Evolutionary conservation across 2,113 vertebrate genomes (phyloP).

Genomic region (Hydrolagus affinis): DNA sequence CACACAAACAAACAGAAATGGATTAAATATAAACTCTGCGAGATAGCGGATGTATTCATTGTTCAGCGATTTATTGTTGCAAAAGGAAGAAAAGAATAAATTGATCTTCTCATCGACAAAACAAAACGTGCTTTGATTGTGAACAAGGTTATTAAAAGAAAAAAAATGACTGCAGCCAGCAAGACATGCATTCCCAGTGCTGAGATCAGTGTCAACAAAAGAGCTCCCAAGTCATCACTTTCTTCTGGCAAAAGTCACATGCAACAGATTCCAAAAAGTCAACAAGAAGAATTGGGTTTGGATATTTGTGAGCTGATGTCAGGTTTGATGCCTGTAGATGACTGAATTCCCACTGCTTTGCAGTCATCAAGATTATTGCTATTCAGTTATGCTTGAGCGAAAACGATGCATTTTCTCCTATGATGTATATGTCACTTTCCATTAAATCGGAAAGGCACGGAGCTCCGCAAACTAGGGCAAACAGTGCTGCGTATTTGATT

Average conservation of each 20-base stretch:
- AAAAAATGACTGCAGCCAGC: background rate
- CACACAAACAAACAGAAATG: too few relatives aligned
- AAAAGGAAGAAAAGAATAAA: background rate
- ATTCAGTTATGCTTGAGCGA: conserved; percentile 50
- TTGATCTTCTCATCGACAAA: background rate
- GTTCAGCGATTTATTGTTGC: background rate
- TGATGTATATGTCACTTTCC: conserved; percentile 57
- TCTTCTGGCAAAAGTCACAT: background rate
- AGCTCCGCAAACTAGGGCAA: conserved; percentile 55
- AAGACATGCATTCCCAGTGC: background rate
- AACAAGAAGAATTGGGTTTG: conserved; percentile 32
- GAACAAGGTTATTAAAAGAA: background rate
- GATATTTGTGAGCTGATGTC: conserved; percentile 9
- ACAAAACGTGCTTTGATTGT: conserved; percentile 10
- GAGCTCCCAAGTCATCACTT: background rate
- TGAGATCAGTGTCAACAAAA: background rate
- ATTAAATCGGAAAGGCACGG: conserved; percentile 58
- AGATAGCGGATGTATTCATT: background rate
- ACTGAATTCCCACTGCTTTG: conserved; percentile 36
- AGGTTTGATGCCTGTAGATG: conserved; percentile 13
- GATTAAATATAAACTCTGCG: too few relatives aligned
- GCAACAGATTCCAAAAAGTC: conserved; percentile 22
- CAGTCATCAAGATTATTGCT: conserved; percentile 38
- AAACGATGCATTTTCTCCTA: conserved; percentile 50
- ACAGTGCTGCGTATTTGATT: conserved; percentile 59